Percentiles rank a stretch among this genome's conserved stretches.
Conservation (phyloP, 2,113 vertebrate genomes). For the Hystrix cristata region DNA sequence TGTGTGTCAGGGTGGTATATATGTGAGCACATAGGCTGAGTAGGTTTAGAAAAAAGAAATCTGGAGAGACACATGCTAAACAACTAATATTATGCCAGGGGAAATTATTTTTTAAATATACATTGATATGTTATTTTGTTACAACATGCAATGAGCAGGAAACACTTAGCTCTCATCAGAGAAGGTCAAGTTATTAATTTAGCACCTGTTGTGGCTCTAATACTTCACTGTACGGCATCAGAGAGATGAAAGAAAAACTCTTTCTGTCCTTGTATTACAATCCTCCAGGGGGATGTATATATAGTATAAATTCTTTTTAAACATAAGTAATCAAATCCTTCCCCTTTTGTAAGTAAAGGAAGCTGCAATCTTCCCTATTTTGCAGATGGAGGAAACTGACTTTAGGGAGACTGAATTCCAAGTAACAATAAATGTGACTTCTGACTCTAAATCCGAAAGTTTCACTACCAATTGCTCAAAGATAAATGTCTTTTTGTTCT, state of each 20-base stretch:
- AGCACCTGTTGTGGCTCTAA: neutral
- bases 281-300: neutral
- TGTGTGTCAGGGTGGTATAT: neutral
- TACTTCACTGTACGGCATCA: neutral
- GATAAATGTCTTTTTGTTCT: neutral
- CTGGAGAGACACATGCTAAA: slow-evolving; percentile 13
- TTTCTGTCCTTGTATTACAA: neutral
- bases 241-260: neutral
- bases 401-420: neutral
- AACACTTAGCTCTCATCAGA: neutral
- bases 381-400: neutral
- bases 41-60: neutral
- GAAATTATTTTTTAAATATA: neutral
- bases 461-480: neutral
- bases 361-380: neutral
- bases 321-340: neutral
- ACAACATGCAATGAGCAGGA: neutral
- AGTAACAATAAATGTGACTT: neutral
- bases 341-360: neutral
- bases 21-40: neutral
- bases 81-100: neutral
- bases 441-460: neutral
- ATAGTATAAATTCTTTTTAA: neutral
- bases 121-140: slow-evolving; percentile 5
- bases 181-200: neutral